These are phyloP conservation scores for Muscicapa adusta DNA, from an alignment of 2,113 vertebrate species.

Conservation along the genomic window DNA sequence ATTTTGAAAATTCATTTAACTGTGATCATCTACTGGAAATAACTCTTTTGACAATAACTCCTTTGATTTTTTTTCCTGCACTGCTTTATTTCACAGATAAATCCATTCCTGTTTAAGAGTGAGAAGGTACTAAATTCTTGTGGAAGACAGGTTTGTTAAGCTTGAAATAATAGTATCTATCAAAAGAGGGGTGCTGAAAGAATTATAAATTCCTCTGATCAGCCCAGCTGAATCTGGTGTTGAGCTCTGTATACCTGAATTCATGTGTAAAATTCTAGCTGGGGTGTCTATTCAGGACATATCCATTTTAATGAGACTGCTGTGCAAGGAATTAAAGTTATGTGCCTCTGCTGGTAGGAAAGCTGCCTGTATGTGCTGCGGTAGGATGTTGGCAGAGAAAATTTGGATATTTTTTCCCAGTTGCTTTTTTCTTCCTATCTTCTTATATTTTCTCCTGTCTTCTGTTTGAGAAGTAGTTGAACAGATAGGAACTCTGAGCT, in stretches of 20 bases:
- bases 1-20: neutral
- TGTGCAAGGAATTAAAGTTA: neutral
- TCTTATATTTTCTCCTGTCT: neutral
- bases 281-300: neutral
- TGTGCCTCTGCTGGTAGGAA: neutral
- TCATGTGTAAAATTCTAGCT: neutral
- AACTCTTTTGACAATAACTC: neutral
- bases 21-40: neutral
- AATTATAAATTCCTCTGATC: neutral
- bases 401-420: neutral
- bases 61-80: neutral
- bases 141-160: neutral
- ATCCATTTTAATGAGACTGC: neutral
- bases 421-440: neutral
- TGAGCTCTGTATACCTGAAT: neutral
- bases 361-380: neutral
- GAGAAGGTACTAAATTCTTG: neutral
- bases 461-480: neutral
- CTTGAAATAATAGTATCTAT: neutral
- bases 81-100: neutral
- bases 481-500: neutral
- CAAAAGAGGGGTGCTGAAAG: neutral
- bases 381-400: neutral
- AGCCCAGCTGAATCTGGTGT: neutral
- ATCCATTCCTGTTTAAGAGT: neutral